Evolutionary conservation across 53 echinoderm and acorn worm species (phyloP), one percentile per base, ranked within the genome.

Genomic region (Holothuria leucospilota): DNA sequence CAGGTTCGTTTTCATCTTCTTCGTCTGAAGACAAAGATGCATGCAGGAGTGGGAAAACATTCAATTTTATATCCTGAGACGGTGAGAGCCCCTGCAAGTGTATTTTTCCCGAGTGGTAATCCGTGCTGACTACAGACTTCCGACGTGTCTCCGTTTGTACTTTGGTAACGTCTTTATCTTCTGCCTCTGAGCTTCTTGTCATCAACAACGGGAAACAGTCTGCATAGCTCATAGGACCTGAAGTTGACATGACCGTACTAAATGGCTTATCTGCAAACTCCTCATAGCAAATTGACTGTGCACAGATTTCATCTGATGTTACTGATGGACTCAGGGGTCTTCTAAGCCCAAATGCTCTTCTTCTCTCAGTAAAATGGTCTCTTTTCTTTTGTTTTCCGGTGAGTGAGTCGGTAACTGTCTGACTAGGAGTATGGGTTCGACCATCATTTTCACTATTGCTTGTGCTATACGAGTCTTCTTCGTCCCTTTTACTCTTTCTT

Each of bases 101-200:
- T 27, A 87, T 86, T 51, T 62, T 80, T 39, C 96, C 96, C 15
- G 87, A 75, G 39, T 71, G 65, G 85, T 97, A 97, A 72, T 97
- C 74, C 28, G 97, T 91, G 2, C 90, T 93, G 14, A 97, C 95
- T 39, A 90, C 63, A 1, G 97, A 97, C 74, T 87, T 95, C 14
- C 95, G 89, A 39, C 93, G 86, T 16, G 97, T 97, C 85, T 97
- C 94, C 15, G 93, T 94, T 70, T 97, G 90, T 20, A 94, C 87
- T 73, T 93, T 65, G 8, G 88, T 91, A 63, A 59, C 67, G 39
- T 95, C 97, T 68, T 97, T 97, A 51, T 95, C 93, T 82, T 91
- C 97, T 4, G 97, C 86, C 61, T 93, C 86, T 7, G 94, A 90
- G 49, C 69, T 88, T 42, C 85, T 69, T 51, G 91, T 78, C 93